These are phyloP conservation scores for Styela clava DNA, from an alignment of 23 tunicate genomes.

Conservation along the genomic window DNA sequence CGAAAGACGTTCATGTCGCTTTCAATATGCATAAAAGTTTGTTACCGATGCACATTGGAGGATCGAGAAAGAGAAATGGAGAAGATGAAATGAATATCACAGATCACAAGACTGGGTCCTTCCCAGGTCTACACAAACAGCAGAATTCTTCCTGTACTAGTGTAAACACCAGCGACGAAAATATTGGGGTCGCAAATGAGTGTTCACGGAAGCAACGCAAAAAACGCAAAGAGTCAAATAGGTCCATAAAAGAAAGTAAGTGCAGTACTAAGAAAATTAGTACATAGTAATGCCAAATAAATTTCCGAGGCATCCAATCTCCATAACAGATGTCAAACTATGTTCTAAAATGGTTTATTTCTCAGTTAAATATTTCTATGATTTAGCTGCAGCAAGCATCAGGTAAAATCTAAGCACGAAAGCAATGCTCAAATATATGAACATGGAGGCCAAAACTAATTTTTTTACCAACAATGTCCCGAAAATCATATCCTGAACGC, in stretches of 20 bases:
- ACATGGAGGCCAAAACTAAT: no score
- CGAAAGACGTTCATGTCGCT: slow-evolving; percentile 30
- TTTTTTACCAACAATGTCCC: no score
- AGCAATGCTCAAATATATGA: no score
- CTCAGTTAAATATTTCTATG: no score
- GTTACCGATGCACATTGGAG: slow-evolving; percentile 41
- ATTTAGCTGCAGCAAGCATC: no score
- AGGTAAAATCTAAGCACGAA: no score
- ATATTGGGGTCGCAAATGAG: background rate
- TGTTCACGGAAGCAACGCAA: background rate
- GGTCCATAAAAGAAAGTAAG: background rate
- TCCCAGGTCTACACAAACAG: background rate
- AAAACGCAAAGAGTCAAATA: background rate
- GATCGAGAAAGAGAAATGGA: background rate
- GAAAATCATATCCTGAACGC: no score
- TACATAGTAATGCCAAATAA: no score
- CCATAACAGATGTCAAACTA: no score
- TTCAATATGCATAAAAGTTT: slow-evolving; percentile 78
- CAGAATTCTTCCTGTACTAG: background rate
- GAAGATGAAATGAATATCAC: background rate
- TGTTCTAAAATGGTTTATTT: no score
- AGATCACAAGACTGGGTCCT: background rate
- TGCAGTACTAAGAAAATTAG: no score
- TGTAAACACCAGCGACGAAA: background rate
- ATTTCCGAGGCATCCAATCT: no score